Conservation (phyloP, 2,797 vertebrate species). For the Ambastaia sidthimunki region DNA sequence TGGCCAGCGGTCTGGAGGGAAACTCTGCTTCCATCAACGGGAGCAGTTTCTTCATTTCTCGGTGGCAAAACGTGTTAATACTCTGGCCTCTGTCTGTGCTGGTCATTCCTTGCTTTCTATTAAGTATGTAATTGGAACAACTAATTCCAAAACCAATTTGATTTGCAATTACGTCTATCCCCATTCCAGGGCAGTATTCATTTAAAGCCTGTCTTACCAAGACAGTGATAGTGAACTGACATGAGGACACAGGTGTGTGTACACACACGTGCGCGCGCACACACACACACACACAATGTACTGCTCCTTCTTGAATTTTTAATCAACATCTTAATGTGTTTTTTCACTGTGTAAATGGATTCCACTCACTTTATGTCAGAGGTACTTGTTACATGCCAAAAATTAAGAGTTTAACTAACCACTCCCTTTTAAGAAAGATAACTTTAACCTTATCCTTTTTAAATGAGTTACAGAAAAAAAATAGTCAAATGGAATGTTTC, state of each 20-base stretch:
- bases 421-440: neutral
- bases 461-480: no score
- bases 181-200: slow-evolving; percentile 49
- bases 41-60: slow-evolving; percentile 45
- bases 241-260: slow-evolving; percentile 28
- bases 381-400: slow-evolving; percentile 19
- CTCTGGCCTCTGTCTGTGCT: slow-evolving; percentile 40
- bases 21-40: slow-evolving; percentile 18
- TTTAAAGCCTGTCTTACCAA: slow-evolving; percentile 47
- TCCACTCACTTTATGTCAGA: slow-evolving; percentile 35
- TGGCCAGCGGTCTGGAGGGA: slow-evolving; percentile 22
- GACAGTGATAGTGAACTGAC: slow-evolving; percentile 41
- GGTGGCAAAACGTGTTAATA: slow-evolving; percentile 48
- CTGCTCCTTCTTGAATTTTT: slow-evolving; percentile 29
- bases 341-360: slow-evolving; percentile 33
- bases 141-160: slow-evolving; percentile 58
- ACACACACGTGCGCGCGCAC: neutral
- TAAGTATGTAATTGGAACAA: slow-evolving; percentile 56
- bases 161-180: slow-evolving; percentile 50
- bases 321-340: slow-evolving; percentile 36
- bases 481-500: no score
- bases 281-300: slow-evolving; percentile 11
- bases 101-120: slow-evolving; percentile 52
- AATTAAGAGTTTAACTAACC: neutral
- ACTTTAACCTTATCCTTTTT: neutral